Evolutionary conservation across 2,113 vertebrate genomes (phyloP).

Genomic region (Fregetta grallaria): DNA sequence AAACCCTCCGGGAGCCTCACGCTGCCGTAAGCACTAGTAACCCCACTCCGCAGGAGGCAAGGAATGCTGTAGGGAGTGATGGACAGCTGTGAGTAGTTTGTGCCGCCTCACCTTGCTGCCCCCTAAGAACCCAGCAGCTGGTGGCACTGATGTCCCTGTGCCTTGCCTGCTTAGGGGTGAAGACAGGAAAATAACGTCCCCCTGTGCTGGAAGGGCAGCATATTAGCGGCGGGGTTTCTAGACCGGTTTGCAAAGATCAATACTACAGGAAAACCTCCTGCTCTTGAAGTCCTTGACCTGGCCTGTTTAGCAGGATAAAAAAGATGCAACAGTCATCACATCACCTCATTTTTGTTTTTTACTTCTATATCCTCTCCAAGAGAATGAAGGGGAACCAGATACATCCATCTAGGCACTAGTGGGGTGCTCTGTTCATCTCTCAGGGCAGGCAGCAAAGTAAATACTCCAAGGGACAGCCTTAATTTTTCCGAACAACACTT

Average conservation of each 20-base stretch:
- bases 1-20: not conserved
- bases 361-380: not conserved
- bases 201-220: not conserved
- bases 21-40: fast-evolving
- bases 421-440: not conserved
- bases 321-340: not conserved
- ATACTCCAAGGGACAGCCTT: not conserved
- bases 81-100: not conserved
- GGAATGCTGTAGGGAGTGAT: fast-evolving
- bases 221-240: not conserved
- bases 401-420: not conserved
- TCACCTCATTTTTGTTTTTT: not conserved
- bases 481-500: not conserved
- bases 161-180: not conserved
- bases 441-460: not conserved
- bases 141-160: not conserved
- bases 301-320: not conserved
- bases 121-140: not conserved
- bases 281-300: not conserved
- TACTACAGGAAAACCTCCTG: not conserved
- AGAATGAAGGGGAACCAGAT: not conserved
- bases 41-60: not conserved
- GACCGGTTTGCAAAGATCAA: not conserved
- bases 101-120: not conserved
- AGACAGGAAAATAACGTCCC: not conserved